Conservation (phyloP, 2,113 vertebrate genomes). For the Clarias macrocephalus region DNA sequence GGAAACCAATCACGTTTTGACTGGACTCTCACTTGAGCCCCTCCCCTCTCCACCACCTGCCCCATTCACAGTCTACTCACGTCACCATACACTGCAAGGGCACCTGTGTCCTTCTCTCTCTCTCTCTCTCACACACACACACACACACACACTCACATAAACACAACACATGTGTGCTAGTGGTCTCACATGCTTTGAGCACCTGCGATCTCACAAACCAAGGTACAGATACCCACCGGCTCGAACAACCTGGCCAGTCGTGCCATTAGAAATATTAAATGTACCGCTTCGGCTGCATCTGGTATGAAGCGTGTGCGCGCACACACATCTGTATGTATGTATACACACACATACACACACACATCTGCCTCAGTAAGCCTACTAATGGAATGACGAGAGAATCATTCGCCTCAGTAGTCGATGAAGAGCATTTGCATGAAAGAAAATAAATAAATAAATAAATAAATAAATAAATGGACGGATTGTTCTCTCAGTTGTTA, state of each 20-base stretch:
- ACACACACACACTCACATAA: conserved; percentile 15
- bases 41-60: conserved; percentile 74
- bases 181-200: conserved; percentile 30
- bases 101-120: conserved; percentile 79
- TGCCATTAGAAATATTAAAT: conserved; percentile 72
- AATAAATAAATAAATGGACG: conserved; percentile 64
- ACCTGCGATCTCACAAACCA: conserved; percentile 46
- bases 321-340: conserved; percentile 2
- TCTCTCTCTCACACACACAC: conserved; percentile 49
- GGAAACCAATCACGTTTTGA: conserved; percentile 57
- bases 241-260: conserved; percentile 70
- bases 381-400: conserved; percentile 55
- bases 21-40: conserved; percentile 61
- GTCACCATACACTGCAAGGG: conserved; percentile 79
- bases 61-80: conserved; percentile 81
- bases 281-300: conserved; percentile 67
- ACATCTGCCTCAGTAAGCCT: conserved; percentile 61
- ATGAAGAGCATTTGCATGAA: conserved; percentile 64
- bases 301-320: conserved; percentile 50
- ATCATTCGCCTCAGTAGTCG: conserved; percentile 61
- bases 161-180: conserved; percentile 39
- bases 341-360: conserved; percentile 4
- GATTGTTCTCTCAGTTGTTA: conserved; percentile 4
- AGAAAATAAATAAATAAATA: conserved; percentile 58
- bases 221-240: conserved; percentile 54